These are phyloP conservation scores for Drosophila saltans DNA, from an alignment of 1,140 invertebrate species.

Conservation along the genomic window DNA sequence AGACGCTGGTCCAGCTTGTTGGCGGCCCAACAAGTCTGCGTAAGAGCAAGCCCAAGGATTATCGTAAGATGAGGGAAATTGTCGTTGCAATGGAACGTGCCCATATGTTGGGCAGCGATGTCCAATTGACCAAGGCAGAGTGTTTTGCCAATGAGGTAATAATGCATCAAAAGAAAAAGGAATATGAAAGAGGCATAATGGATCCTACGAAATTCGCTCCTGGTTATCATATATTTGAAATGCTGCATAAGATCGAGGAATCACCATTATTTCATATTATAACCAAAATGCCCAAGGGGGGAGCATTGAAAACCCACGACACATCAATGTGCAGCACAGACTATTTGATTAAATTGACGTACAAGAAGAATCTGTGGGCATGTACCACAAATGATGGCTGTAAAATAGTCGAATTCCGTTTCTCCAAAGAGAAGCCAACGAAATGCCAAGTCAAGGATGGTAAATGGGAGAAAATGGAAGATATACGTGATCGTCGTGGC, in stretches of 20 bases:
- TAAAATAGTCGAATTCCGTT: conserved; percentile 73
- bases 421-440: conserved; percentile 79
- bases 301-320: conserved; percentile 89
- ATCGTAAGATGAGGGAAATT: conserved; percentile 44
- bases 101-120: conserved; percentile 37
- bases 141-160: conserved; percentile 48
- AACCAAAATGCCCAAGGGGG: conserved; percentile 88
- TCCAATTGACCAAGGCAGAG: conserved; percentile 48
- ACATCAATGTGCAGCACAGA: conserved; percentile 86
- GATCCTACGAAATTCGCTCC: conserved; percentile 54
- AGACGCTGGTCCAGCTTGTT: conserved; percentile 23
- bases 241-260: conserved; percentile 85
- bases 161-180: conserved; percentile 53
- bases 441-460: conserved; percentile 43
- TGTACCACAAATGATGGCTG: conserved; percentile 45
- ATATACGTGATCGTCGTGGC: conserved; percentile 79
- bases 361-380: conserved; percentile 54
- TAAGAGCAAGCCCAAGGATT: conserved; percentile 28
- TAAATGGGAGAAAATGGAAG: conserved; percentile 86
- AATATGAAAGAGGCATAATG: conserved; percentile 53
- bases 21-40: conserved; percentile 36
- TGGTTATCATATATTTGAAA: conserved; percentile 86
- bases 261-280: conserved; percentile 89
- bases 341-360: conserved; percentile 82
- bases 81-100: conserved; percentile 29